A percentile compares a stretch with the other conserved stretches of the same genome.
Conservation (phyloP, 2,113 vertebrate species). For the Nymphicus hollandicus region DNA sequence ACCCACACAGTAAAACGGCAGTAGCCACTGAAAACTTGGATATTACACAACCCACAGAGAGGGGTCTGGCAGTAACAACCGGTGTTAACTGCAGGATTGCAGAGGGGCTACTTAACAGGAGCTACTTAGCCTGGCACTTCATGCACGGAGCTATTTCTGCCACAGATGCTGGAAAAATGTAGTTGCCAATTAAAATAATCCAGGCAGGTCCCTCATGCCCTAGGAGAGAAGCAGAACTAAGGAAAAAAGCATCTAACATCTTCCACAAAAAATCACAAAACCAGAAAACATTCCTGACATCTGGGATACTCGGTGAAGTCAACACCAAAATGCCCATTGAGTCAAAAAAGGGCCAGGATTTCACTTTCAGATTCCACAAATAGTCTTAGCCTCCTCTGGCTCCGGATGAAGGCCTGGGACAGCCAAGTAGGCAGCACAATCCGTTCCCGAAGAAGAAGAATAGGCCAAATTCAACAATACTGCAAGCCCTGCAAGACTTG, state of each 20-base stretch:
- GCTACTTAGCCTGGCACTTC: constrained; percentile 59
- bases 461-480: constrained; percentile 62
- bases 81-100: constrained; percentile 50
- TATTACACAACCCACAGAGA: background rate
- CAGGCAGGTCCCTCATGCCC: constrained; percentile 8
- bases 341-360: background rate
- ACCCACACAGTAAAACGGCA: background rate
- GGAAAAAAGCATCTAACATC: constrained; percentile 30
- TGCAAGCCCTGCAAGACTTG: constrained; percentile 4
- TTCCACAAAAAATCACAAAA: constrained; percentile 29
- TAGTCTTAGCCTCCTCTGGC: constrained; percentile 25
- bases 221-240: background rate
- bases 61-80: constrained; percentile 41
- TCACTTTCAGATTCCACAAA: constrained; percentile 53
- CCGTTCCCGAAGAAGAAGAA: constrained; percentile 25
- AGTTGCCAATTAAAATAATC: constrained; percentile 55
- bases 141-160: constrained; percentile 39
- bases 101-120: constrained; percentile 60
- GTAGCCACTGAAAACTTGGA: background rate
- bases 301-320: background rate
- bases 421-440: constrained; percentile 52
- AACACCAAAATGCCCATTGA: constrained; percentile 10
- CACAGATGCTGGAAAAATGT: background rate
- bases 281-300: constrained; percentile 3
- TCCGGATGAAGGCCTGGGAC: background rate